Percentiles rank a stretch among this genome's conserved stretches.
phyloP scores from a whole-genome alignment of 2,888 invertebrate species.

The Oscheius sp. region DNA sequence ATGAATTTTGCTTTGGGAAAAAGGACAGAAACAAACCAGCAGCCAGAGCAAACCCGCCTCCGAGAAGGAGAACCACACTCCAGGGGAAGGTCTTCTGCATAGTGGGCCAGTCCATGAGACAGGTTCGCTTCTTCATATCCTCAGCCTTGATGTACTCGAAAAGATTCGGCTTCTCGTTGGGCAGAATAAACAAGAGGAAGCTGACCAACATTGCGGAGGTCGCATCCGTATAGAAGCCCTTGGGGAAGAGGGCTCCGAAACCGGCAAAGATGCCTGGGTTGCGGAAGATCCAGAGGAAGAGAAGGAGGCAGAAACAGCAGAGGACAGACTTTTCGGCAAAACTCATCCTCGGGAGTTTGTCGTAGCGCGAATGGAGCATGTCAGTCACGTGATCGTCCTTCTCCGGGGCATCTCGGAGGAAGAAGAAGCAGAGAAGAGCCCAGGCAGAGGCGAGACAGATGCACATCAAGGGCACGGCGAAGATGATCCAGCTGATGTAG shows the following conservation, averaged over 20 bases:
- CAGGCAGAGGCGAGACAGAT: constrained; percentile 60
- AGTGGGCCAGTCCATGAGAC: constrained; percentile 74
- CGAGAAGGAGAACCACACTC: constrained; percentile 68
- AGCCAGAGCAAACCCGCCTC: constrained; percentile 72
- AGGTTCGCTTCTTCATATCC: constrained; percentile 74
- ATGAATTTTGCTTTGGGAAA: neutral
- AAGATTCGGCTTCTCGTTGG: constrained; percentile 79
- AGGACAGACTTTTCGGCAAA: constrained; percentile 65
- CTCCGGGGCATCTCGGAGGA: constrained; percentile 57
- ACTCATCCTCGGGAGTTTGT: constrained; percentile 66
- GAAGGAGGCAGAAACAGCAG: constrained; percentile 82
- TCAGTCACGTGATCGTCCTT: constrained; percentile 61
- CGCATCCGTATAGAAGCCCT: constrained; percentile 74
- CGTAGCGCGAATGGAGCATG: constrained; percentile 60
- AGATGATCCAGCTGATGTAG: constrained; percentile 68
- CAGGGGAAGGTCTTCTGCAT: constrained; percentile 69
- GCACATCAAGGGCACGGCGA: constrained; percentile 65
- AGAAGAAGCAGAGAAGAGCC: constrained; percentile 53
- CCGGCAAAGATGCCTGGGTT: constrained; percentile 88
- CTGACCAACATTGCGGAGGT: constrained; percentile 84
- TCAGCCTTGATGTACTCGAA: constrained; percentile 52
- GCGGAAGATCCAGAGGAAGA: constrained; percentile 88
- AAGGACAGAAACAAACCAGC: constrained; percentile 43
- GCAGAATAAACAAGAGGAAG: constrained; percentile 85
- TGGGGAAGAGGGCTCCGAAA: constrained; percentile 50